These are phyloP conservation scores for Lampropteryx suffumata DNA, from an alignment of 2,888 invertebrate species.

Conservation along the genomic window DNA sequence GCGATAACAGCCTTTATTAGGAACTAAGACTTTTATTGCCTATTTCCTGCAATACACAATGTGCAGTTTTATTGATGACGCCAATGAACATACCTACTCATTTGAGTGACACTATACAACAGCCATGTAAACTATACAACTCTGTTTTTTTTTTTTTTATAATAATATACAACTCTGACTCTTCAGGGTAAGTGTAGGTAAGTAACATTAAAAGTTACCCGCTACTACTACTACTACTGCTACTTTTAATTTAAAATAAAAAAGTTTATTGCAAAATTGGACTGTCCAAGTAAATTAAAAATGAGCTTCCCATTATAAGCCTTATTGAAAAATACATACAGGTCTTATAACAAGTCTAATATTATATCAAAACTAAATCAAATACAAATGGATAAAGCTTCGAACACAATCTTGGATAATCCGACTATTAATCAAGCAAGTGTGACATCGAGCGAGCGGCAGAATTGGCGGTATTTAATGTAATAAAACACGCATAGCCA, in stretches of 20 bases:
- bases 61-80: conserved; percentile 14
- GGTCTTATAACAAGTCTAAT: conserved; percentile 1
- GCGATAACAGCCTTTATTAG: too few relatives aligned
- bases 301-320: too few relatives aligned
- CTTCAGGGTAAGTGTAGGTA: too few relatives aligned
- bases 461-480: conserved; percentile 45
- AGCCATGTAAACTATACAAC: too few relatives aligned
- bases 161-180: too few relatives aligned
- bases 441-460: conserved; percentile 49
- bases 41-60: conserved; percentile 47
- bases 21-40: neutral
- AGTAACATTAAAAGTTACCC: too few relatives aligned
- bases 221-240: too few relatives aligned
- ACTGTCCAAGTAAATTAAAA: too few relatives aligned
- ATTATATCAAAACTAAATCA: conserved; percentile 41
- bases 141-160: too few relatives aligned
- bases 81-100: neutral
- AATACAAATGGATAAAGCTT: conserved; percentile 44
- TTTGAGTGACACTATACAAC: too few relatives aligned
- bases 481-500: conserved; percentile 40
- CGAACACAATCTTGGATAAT: conserved; percentile 58
- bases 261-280: too few relatives aligned
- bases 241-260: too few relatives aligned
- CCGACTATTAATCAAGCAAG: conserved; percentile 56
- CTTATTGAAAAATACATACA: neutral